Evolutionary conservation across 2,797 vertebrate species (phyloP).

Genomic region (Labroides dimidiatus): DNA sequence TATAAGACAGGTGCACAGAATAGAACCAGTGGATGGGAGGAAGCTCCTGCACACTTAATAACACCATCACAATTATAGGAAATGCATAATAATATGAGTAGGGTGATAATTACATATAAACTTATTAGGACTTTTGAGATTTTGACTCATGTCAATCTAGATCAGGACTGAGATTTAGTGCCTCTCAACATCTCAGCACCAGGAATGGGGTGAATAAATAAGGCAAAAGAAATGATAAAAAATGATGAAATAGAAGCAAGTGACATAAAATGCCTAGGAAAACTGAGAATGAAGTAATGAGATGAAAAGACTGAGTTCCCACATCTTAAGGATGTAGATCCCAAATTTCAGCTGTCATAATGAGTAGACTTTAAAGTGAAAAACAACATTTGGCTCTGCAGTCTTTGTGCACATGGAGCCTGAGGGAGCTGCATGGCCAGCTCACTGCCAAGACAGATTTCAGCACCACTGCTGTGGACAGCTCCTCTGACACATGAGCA

Average conservation of each 20-base stretch:
- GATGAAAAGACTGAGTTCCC: neutral
- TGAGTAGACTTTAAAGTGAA: constrained; percentile 29
- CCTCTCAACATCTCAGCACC: too few species aligned
- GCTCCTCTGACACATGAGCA: constrained; percentile 54
- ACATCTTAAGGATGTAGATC: constrained; percentile 15
- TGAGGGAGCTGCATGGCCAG: constrained; percentile 36
- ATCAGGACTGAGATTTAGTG: neutral
- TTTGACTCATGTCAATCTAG: too few species aligned
- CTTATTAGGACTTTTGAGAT: too few species aligned
- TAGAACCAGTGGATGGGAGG: too few species aligned
- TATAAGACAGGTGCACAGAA: too few species aligned
- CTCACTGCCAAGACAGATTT: constrained; percentile 54
- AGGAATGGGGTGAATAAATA: too few species aligned
- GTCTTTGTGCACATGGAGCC: constrained; percentile 40
- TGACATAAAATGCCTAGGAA: neutral
- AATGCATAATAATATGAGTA: neutral
- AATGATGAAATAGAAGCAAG: neutral
- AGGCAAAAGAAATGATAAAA: neutral
- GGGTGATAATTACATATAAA: neutral
- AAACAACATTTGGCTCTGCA: constrained; percentile 29
- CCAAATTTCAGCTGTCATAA: neutral
- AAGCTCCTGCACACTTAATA: too few species aligned
- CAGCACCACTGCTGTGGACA: constrained; percentile 67
- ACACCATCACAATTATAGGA: neutral
- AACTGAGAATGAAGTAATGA: neutral